A percentile compares a stretch with the other conserved stretches of the same genome.
Conservation (phyloP, 2,888 invertebrate genomes). For the Drosophila neotestacea region DNA sequence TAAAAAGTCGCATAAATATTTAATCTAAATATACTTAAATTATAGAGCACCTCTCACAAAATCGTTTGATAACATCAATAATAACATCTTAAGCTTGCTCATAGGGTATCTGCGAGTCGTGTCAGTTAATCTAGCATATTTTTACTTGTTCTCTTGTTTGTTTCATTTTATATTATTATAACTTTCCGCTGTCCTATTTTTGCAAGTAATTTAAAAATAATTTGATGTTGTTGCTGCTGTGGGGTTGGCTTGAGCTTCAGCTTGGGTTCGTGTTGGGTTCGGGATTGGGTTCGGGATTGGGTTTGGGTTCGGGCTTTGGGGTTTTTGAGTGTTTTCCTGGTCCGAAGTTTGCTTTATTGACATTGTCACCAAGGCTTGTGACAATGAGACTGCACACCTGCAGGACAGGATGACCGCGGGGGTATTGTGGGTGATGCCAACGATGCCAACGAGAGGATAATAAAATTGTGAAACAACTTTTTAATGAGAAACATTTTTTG, state of each 20-base stretch:
- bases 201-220: constrained; percentile 77
- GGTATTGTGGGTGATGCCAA: neutral
- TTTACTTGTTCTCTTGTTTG: neutral
- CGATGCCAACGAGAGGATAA: constrained; percentile 60
- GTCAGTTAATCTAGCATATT: no score
- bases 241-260: constrained; percentile 2
- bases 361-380: constrained; percentile 71
- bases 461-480: constrained; percentile 79
- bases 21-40: neutral
- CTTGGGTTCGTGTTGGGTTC: neutral
- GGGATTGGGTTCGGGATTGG: constrained; percentile 7
- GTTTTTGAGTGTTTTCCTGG: constrained; percentile 27
- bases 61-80: no score
- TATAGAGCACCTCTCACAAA: no score
- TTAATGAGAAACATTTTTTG: constrained; percentile 79
- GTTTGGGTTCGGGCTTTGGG: neutral
- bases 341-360: constrained; percentile 77
- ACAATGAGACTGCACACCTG: constrained; percentile 65
- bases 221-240: constrained; percentile 51
- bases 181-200: constrained; percentile 65
- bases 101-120: neutral
- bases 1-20: no score
- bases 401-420: constrained; percentile 24
- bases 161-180: constrained; percentile 46
- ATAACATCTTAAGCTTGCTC: no score